phyloP scores from a whole-genome alignment of 2,113 vertebrate genomes.

The Accipiter virgatus region DNA sequence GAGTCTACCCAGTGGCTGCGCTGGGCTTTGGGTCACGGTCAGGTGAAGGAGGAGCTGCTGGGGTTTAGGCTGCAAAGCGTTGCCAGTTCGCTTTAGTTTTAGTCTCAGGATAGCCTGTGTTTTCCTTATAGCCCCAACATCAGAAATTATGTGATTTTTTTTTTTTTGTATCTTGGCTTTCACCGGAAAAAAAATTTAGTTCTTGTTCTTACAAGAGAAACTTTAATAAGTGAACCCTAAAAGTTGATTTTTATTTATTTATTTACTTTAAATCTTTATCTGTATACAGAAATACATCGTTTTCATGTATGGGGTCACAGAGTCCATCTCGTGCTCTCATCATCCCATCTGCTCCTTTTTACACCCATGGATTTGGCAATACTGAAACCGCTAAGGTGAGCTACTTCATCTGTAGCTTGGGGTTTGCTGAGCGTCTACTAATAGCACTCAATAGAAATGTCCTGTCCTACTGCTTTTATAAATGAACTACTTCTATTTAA shows the following conservation, averaged over 20 bases:
- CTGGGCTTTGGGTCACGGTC: neutral
- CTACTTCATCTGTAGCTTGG: neutral
- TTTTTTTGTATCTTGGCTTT: neutral
- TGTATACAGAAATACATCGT: neutral
- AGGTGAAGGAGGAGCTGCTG: neutral
- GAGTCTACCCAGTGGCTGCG: neutral
- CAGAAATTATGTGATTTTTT: neutral
- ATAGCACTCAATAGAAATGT: neutral
- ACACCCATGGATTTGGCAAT: neutral
- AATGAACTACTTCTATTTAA: constrained; percentile 15
- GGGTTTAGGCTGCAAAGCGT: neutral
- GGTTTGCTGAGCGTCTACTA: neutral
- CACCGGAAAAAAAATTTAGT: neutral
- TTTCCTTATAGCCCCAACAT: neutral
- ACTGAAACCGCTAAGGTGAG: neutral
- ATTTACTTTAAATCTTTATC: neutral
- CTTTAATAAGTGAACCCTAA: neutral
- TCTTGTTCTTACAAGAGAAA: neutral
- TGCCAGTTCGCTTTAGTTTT: neutral
- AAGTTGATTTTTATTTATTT: neutral
- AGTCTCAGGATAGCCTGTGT: neutral
- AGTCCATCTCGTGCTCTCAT: fast-evolving
- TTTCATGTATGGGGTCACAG: fast-evolving
- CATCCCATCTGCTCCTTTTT: neutral
- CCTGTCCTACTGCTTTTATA: constrained; percentile 4